Conservation (phyloP, 2,113 vertebrate species). For the Myanophis thanlyinensis region DNA sequence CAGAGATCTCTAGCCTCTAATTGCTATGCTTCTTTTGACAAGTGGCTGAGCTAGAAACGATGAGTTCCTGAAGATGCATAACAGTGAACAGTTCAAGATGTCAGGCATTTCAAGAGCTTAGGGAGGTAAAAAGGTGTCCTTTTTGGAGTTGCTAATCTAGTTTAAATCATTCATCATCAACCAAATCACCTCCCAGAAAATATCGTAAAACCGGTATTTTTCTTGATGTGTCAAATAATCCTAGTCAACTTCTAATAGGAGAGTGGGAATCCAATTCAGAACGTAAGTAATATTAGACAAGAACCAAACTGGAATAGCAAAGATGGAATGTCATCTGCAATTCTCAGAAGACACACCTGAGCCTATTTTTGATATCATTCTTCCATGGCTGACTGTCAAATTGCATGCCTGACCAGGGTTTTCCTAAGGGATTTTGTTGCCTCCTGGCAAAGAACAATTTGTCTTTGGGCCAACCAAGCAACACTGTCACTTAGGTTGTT, state of each 20-base stretch:
- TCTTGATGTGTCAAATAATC: background rate
- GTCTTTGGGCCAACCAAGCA: background rate
- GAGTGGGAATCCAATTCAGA: fast-evolving
- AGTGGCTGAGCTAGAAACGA: slow-evolving; percentile 18
- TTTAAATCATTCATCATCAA: background rate
- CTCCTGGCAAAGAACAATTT: background rate
- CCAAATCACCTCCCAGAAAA: background rate
- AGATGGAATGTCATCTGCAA: background rate
- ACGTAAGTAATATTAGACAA: background rate
- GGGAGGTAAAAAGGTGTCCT: background rate
- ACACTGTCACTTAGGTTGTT: background rate
- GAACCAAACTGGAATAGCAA: background rate
- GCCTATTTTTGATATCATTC: background rate
- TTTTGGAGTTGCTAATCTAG: background rate
- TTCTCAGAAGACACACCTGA: background rate
- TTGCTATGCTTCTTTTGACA: background rate
- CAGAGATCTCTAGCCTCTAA: slow-evolving; percentile 6
- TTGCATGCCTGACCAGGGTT: background rate
- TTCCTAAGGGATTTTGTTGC: background rate
- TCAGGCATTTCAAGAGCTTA: fast-evolving
- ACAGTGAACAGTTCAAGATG: background rate
- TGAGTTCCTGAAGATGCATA: background rate
- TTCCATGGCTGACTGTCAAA: background rate
- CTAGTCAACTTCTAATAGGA: background rate
- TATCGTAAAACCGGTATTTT: background rate